A percentile compares a stretch with the other conserved stretches of the same genome.
phyloP scores from a whole-genome alignment of 2,888 invertebrate genomes.

The Spatulosminthurus flaviceps region DNA sequence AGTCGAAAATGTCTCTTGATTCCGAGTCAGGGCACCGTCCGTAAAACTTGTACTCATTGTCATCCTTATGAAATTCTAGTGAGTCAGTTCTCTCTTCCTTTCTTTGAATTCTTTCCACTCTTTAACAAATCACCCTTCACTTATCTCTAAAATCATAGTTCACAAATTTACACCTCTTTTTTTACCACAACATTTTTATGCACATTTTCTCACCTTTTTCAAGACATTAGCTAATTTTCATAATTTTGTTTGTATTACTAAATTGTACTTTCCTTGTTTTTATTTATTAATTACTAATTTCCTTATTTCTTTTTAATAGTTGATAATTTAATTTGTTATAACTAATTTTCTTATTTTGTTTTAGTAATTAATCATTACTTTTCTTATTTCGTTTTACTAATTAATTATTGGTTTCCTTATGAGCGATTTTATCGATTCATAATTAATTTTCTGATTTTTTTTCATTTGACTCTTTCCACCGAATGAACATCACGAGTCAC shows the following conservation, averaged over 20 bases:
- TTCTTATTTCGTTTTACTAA: no score
- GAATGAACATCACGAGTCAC: no score
- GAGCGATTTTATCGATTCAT: no score
- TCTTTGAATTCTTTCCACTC: neutral
- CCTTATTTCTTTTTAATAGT: no score
- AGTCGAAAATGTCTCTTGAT: slow-evolving; percentile 46
- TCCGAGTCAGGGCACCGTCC: slow-evolving; percentile 45
- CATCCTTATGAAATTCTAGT: slow-evolving; percentile 49
- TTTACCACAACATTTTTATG: neutral
- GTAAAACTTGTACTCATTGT: slow-evolving; percentile 48
- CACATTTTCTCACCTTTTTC: neutral
- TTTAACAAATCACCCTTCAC: neutral
- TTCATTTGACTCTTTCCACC: no score
- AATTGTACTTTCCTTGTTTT: neutral
- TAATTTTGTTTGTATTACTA: no score
- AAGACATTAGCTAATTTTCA: no score
- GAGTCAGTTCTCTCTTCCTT: neutral
- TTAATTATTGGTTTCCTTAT: no score
- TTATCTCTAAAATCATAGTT: neutral
- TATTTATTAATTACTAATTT: neutral
- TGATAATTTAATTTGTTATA: no score
- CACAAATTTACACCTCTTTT: neutral
- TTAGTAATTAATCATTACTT: no score
- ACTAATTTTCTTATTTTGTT: no score
- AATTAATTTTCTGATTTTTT: no score